Base-by-base conservation (phyloP, 2,888 invertebrate species). In the Diadegma fenestrale region DNA sequence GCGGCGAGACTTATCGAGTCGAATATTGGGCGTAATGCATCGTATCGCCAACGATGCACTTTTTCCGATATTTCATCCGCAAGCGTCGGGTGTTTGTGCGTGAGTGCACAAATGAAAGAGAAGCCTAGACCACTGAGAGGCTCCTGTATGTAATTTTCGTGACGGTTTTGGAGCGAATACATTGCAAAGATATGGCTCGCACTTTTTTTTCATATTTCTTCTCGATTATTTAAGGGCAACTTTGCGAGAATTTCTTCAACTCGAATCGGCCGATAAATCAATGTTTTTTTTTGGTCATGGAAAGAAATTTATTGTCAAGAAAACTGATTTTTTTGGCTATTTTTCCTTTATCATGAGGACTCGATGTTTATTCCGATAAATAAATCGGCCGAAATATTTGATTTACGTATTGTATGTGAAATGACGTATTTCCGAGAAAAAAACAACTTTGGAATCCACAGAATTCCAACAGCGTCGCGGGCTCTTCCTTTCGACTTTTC, bases 31-130 rank as follows among this genome's bases (percentile, higher is more conserved):
- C 80, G 85, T 73, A 86, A 85, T 84, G 86, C 81, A 88, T 88
- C 87, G 86, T 80, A 88, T 88, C 87, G 86, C 68, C 37, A 64
- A 78, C 82, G 79, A 68, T 82, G 82, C 87, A 87, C 80, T 89
- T 89, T 37, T 89, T 87, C 88, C 89, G 86, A 89, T 90, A 90
- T 88, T 88, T 88, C 87, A 85, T 85, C 80, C 84, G 33, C 43
- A 22, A 54, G 54, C 41, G 2, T 30, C 54, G 41, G 14, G 61
- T 51, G 71, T 43, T 14, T 64, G 33, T 14, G 73, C 17, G 54
- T 33, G 61, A 19, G 58, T 68, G 66, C 19, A 68, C 14, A 8
- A 58, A 30, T 19, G 26, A 63, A 30, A 54, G 51, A 58, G 43
- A 71, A 45, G 7, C 7, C n/a, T 12, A 48, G n/a, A 63, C 33